A percentile compares a stretch with the other conserved stretches of the same genome.
phyloP scores from a whole-genome alignment of 2,888 invertebrate species.

The Dicyrtoma fusca region DNA sequence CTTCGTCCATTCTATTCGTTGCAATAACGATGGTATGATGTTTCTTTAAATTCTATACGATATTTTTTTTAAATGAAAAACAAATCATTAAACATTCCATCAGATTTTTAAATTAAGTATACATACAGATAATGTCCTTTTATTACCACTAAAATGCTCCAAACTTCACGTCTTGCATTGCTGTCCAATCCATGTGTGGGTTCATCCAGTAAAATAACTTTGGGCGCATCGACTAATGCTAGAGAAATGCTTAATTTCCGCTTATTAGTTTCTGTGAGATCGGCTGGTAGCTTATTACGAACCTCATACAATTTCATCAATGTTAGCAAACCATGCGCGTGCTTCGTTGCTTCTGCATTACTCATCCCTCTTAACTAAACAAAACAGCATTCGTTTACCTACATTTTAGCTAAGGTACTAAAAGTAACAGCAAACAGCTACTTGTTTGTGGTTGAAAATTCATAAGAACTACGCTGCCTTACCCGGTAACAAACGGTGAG shows the following conservation, averaged over 20 bases:
- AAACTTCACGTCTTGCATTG: slow-evolving; percentile 46
- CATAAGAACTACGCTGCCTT: no score
- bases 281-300: slow-evolving; percentile 29
- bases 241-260: slow-evolving; percentile 48
- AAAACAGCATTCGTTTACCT: background rate
- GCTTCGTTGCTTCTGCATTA: slow-evolving; percentile 31
- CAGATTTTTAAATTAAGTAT: background rate
- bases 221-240: slow-evolving; percentile 46
- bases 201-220: slow-evolving; percentile 48
- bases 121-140: background rate
- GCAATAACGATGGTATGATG: slow-evolving; percentile 47
- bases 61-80: background rate
- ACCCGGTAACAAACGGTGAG: slow-evolving; percentile 47
- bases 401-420: no score
- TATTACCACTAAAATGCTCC: slow-evolving; percentile 43
- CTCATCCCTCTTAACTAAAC: slow-evolving; percentile 42
- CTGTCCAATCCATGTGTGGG: slow-evolving; percentile 44
- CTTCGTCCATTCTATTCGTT: slow-evolving; percentile 49
- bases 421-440: no score
- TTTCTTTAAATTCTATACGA: slow-evolving; percentile 30
- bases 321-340: slow-evolving; percentile 35
- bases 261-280: slow-evolving; percentile 41
- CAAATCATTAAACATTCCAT: background rate
- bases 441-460: no score
- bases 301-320: slow-evolving; percentile 43